Conservation (phyloP, 2,888 invertebrate species). For the Epirrita christyi region DNA sequence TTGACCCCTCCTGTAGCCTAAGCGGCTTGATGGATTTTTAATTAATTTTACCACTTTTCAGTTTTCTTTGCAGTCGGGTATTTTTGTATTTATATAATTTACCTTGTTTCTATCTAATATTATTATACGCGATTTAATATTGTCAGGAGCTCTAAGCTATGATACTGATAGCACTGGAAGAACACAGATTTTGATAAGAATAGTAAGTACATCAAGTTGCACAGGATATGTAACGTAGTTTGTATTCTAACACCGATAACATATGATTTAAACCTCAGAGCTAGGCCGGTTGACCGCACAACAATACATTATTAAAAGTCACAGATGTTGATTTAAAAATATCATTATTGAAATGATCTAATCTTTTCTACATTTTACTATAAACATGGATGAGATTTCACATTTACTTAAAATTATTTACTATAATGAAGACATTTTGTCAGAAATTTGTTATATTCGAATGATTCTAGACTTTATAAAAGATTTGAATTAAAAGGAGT, state of each 20-base stretch:
- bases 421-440: slow-evolving; percentile 43
- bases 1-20: too few species aligned
- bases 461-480: slow-evolving; percentile 53
- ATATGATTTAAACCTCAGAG: slow-evolving; percentile 49
- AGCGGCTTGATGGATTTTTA: too few species aligned
- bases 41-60: too few species aligned
- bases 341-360: slow-evolving; percentile 10
- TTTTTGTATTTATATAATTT: too few species aligned
- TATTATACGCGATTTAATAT: slow-evolving; percentile 52
- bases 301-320: slow-evolving; percentile 10
- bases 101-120: too few species aligned
- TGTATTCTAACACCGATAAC: slow-evolving; percentile 70
- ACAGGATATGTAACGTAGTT: slow-evolving; percentile 76
- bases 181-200: slow-evolving; percentile 69
- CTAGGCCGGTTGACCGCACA: slow-evolving; percentile 31
- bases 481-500: slow-evolving; percentile 61
- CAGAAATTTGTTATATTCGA: slow-evolving; percentile 50
- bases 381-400: slow-evolving; percentile 26
- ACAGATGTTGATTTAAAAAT: slow-evolving; percentile 15
- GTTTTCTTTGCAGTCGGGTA: too few species aligned
- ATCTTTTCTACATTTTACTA: slow-evolving; percentile 19
- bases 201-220: slow-evolving; percentile 51
- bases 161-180: slow-evolving; percentile 72
- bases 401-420: slow-evolving; percentile 32
- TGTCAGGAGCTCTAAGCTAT: slow-evolving; percentile 67